A percentile compares a stretch with the other conserved stretches of the same genome.
Evolutionary conservation across 2,888 invertebrate species (phyloP).

Genomic region (Silvanus unidentatus): DNA sequence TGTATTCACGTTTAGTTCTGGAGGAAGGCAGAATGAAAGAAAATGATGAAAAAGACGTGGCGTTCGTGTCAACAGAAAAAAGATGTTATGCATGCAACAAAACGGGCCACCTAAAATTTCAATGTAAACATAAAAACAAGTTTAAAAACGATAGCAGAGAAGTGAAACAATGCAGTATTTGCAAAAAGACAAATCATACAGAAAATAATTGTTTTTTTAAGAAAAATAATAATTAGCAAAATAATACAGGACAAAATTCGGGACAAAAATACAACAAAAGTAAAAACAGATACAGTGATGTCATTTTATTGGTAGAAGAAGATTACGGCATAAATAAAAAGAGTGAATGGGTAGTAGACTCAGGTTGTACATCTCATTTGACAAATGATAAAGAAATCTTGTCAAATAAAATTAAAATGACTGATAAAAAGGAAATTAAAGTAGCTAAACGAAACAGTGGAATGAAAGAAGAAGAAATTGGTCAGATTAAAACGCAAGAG

Average conservation of each 20-base stretch:
- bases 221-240: constrained; percentile 5
- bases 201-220: constrained; percentile 13
- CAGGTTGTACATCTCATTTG: constrained; percentile 14
- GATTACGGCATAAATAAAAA: no score
- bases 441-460: constrained; percentile 15
- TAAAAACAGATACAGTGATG: no score
- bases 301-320: no score
- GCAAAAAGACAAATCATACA: constrained; percentile 12
- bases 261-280: no score
- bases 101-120: constrained; percentile 10
- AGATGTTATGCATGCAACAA: constrained; percentile 8
- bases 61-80: constrained; percentile 6
- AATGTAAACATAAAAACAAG: no score
- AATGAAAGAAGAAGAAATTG: constrained; percentile 12
- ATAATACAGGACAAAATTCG: not conserved
- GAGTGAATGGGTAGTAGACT: constrained; percentile 12
- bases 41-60: constrained; percentile 8
- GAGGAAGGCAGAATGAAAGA: constrained; percentile 11
- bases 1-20: constrained; percentile 11
- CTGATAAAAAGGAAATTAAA: not conserved
- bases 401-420: constrained; percentile 4
- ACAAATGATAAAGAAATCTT: constrained; percentile 8
- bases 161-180: constrained; percentile 9
- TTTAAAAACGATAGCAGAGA: constrained; percentile 4
- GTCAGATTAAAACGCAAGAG: constrained; percentile 8